Percentiles rank a stretch among this genome's conserved stretches.
Conservation (phyloP, 2,113 vertebrate species). For the Porphyrio hochstetteri region DNA sequence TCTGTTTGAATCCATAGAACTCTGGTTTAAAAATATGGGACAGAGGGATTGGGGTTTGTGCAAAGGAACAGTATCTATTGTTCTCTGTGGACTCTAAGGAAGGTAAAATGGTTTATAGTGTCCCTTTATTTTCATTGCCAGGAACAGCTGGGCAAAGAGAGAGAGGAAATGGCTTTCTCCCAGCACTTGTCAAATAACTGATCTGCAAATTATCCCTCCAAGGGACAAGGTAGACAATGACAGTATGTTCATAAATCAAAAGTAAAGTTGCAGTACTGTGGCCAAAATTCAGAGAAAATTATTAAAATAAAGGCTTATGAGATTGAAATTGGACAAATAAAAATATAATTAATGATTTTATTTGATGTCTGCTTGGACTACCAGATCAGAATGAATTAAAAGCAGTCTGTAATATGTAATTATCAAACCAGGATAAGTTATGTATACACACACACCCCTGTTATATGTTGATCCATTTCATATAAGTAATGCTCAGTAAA, state of each 20-base stretch:
- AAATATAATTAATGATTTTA: not conserved
- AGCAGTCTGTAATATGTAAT: not conserved
- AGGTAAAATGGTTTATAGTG: not conserved
- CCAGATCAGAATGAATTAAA: not conserved
- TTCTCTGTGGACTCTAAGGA: not conserved
- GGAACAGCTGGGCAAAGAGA: not conserved
- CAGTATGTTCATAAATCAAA: not conserved
- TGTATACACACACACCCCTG: too few relatives aligned
- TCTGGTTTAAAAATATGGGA: not conserved
- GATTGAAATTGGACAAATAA: not conserved
- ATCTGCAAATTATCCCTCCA: not conserved
- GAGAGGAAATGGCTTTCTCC: not conserved
- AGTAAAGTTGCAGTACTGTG: not conserved
- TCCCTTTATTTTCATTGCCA: not conserved
- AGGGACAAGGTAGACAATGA: not conserved
- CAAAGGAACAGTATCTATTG: not conserved
- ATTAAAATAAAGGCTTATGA: not conserved
- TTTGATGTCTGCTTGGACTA: not conserved
- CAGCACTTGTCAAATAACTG: constrained; percentile 2
- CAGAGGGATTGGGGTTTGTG: not conserved
- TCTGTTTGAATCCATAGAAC: not conserved
- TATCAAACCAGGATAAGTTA: not conserved
- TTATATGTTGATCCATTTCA: not conserved
- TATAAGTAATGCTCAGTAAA: not conserved
- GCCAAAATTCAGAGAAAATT: not conserved